These are phyloP conservation scores for Drosophila eohydei DNA, from an alignment of 2,888 invertebrate genomes.

Conservation along the genomic window DNA sequence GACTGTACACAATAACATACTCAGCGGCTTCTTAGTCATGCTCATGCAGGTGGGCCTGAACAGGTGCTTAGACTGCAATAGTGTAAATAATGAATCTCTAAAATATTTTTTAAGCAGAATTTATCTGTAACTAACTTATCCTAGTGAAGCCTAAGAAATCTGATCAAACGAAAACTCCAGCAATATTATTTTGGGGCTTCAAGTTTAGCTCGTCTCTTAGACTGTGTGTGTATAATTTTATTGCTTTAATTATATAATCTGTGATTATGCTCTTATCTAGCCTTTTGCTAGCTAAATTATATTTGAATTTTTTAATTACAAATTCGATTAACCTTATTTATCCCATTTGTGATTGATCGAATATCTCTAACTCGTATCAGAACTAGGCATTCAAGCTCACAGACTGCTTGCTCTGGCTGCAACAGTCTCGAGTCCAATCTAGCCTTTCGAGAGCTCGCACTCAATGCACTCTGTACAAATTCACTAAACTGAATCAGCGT, in stretches of 20 bases:
- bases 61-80: neutral
- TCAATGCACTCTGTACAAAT: too few species aligned
- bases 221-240: neutral
- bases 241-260: slow-evolving; percentile 2
- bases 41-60: neutral
- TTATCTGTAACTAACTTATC: neutral
- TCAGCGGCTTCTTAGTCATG: neutral
- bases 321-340: neutral
- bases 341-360: neutral
- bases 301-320: too few species aligned
- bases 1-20: slow-evolving; percentile 21
- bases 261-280: too few species aligned
- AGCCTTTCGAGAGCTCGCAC: too few species aligned
- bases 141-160: slow-evolving; percentile 17
- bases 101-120: neutral
- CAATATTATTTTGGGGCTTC: neutral
- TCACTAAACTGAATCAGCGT: too few species aligned
- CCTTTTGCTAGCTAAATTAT: too few species aligned
- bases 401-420: neutral
- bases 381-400: neutral
- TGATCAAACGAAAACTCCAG: slow-evolving; percentile 1
- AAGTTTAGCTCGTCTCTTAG: neutral
- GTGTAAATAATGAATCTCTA: neutral
- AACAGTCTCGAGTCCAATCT: too few species aligned
- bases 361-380: neutral